Evolutionary conservation across 2,888 invertebrate genomes (phyloP).

Genomic region (Laothoe populi): DNA sequence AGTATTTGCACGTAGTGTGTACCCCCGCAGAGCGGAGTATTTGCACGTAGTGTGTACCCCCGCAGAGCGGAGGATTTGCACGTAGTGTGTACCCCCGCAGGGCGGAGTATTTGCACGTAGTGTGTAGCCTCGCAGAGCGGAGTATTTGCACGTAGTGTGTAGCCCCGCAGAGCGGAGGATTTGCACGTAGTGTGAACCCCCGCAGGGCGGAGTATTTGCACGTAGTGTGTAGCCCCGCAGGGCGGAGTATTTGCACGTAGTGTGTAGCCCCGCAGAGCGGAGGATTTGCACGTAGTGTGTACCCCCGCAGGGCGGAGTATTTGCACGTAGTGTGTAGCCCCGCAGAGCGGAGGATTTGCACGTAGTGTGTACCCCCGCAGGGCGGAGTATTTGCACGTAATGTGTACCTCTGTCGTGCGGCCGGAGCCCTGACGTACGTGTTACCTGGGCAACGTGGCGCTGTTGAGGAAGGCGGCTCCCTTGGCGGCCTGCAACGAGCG

Average conservation of each 20-base stretch:
- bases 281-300: too few relatives aligned
- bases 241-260: background rate
- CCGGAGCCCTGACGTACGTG: background rate
- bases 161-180: background rate
- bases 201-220: background rate
- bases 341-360: too few relatives aligned
- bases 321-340: too few relatives aligned
- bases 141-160: background rate
- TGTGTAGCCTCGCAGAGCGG: background rate
- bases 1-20: background rate
- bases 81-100: constrained; percentile 4
- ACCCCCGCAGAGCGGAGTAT: background rate
- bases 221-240: background rate
- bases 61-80: background rate
- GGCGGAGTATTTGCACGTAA: too few relatives aligned
- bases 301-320: too few relatives aligned
- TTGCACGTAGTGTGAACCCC: background rate
- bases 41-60: background rate
- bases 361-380: too few relatives aligned
- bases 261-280: background rate
- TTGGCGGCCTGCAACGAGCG: constrained; percentile 84
- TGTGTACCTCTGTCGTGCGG: background rate
- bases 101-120: background rate
- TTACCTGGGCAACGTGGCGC: constrained; percentile 36
- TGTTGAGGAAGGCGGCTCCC: constrained; percentile 22